Conservation (phyloP, 2,113 vertebrate species). For the Mus pahari region DNA sequence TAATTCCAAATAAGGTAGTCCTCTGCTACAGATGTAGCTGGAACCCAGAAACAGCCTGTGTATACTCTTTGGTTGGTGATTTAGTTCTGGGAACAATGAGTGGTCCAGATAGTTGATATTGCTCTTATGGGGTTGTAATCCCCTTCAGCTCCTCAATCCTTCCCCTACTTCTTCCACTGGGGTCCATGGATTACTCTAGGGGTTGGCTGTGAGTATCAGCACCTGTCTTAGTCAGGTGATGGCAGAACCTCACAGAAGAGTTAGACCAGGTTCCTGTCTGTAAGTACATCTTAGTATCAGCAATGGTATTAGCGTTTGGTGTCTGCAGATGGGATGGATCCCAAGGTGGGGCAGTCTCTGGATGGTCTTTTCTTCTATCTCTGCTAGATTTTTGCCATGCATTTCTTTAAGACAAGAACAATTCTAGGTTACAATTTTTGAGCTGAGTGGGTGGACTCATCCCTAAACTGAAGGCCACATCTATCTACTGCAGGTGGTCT, state of each 20-base stretch:
- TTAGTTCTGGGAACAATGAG: too few relatives aligned
- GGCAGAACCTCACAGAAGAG: not conserved
- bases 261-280: accelerated
- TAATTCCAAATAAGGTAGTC: too few relatives aligned
- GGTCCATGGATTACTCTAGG: too few relatives aligned
- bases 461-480: too few relatives aligned
- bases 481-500: too few relatives aligned
- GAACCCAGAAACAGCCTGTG: too few relatives aligned
- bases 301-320: not conserved
- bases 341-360: not conserved
- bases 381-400: not conserved
- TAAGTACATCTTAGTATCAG: not conserved
- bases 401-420: not conserved
- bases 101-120: too few relatives aligned
- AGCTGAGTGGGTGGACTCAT: not conserved
- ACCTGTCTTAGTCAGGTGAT: not conserved
- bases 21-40: too few relatives aligned
- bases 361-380: not conserved
- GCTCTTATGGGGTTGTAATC: too few relatives aligned
- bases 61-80: too few relatives aligned
- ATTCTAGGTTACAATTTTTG: not conserved
- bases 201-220: not conserved
- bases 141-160: too few relatives aligned
- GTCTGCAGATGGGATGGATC: not conserved
- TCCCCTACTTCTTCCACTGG: too few relatives aligned